Evolutionary conservation across 2,113 vertebrate genomes (phyloP).

Genomic region (Ctenomys sociabilis): DNA sequence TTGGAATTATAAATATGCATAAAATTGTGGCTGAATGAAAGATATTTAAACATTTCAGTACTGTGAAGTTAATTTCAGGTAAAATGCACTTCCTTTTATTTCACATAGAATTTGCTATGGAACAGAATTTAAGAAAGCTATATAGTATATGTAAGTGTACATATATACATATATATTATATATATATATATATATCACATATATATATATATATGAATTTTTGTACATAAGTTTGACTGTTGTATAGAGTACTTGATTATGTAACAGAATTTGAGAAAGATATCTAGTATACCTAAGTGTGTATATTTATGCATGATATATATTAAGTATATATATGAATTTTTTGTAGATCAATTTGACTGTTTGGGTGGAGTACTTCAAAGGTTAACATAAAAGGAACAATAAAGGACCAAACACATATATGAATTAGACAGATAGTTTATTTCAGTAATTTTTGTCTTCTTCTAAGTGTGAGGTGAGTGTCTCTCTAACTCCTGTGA

Average conservation of each 20-base stretch:
- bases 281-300: too few relatives aligned
- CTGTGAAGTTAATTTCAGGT: background rate
- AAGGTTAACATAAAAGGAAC: background rate
- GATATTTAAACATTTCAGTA: background rate
- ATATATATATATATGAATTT: background rate
- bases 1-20: background rate
- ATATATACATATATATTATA: background rate
- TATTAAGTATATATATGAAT: background rate
- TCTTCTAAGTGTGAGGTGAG: background rate
- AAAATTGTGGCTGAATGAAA: conserved; percentile 11
- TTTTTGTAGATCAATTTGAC: background rate
- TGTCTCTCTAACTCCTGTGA: background rate
- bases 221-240: background rate
- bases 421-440: background rate
- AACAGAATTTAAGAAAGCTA: background rate
- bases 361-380: background rate
- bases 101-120: background rate
- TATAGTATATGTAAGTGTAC: background rate
- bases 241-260: background rate
- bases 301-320: too few relatives aligned
- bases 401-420: background rate
- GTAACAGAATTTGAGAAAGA: too few relatives aligned
- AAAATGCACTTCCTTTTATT: background rate
- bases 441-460: background rate
- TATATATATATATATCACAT: too few relatives aligned